A percentile compares a stretch with the other conserved stretches of the same genome.
These are phyloP conservation scores for Myopa testacea DNA, from an alignment of 2,888 invertebrate species.

Conservation along the genomic window DNA sequence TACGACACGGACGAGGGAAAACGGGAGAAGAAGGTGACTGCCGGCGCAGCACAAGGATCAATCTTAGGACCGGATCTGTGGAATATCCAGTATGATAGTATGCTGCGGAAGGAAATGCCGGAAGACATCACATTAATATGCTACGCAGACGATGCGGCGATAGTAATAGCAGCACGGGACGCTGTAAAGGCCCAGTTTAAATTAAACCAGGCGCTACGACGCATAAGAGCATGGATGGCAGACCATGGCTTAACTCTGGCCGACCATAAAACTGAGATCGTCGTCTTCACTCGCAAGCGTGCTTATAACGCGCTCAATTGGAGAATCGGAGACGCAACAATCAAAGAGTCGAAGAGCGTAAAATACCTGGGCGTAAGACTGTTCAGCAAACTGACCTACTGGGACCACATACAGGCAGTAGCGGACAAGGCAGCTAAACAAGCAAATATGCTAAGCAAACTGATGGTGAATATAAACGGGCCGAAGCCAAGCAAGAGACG, in stretches of 20 bases:
- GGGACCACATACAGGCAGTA: neutral
- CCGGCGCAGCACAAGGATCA: constrained; percentile 36
- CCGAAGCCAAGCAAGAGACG: too few relatives aligned
- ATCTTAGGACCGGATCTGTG: constrained; percentile 3
- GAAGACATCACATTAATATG: constrained; percentile 29
- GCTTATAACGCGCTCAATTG: neutral
- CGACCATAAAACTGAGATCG: neutral
- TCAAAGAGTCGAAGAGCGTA: neutral
- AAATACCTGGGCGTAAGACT: neutral
- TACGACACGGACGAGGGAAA: neutral
- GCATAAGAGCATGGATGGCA: neutral
- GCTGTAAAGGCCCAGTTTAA: constrained; percentile 25
- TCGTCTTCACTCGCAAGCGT: neutral
- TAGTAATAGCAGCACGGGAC: constrained; percentile 37
- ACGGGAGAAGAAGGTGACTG: constrained; percentile 7
- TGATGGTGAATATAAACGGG: constrained; percentile 7
- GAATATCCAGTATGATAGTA: constrained; percentile 39
- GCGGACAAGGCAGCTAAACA: neutral
- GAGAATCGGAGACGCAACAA: neutral
- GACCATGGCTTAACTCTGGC: too few relatives aligned
- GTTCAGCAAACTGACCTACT: neutral
- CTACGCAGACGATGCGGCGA: constrained; percentile 33
- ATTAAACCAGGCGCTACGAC: constrained; percentile 29
- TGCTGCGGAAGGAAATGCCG: constrained; percentile 35
- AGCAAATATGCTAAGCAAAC: neutral